Evolutionary conservation across 2,888 invertebrate genomes (phyloP).

Genomic region (Heliconius ethilla): DNA sequence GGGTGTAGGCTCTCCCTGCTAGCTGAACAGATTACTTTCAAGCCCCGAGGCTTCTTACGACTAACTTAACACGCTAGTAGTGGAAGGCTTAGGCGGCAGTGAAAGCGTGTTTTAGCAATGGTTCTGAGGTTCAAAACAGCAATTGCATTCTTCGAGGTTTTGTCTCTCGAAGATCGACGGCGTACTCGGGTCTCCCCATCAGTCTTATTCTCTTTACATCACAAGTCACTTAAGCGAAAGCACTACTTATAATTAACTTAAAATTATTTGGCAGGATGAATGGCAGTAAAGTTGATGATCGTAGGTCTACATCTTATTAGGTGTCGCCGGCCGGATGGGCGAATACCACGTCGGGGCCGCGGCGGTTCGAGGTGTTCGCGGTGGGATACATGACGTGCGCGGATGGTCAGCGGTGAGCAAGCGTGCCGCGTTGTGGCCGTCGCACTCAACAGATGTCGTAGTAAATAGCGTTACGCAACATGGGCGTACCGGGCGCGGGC

Average conservation of each 20-base stretch:
- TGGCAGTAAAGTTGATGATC: conserved; percentile 59
- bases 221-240: conserved; percentile 59
- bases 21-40: conserved; percentile 45
- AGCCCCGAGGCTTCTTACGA: conserved; percentile 50
- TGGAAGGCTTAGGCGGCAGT: conserved; percentile 66
- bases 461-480: conserved; percentile 72
- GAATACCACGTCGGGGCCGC: conserved; percentile 59
- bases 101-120: conserved; percentile 66
- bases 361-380: conserved; percentile 52
- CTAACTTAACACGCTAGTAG: conserved; percentile 58
- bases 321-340: conserved; percentile 60
- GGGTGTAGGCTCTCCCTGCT: conserved; percentile 51
- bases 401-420: conserved; percentile 71
- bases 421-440: conserved; percentile 67
- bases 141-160: conserved; percentile 50
- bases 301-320: conserved; percentile 58
- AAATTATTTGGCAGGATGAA: conserved; percentile 54
- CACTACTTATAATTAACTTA: conserved; percentile 57
- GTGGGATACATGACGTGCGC: conserved; percentile 65
- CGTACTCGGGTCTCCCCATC: conserved; percentile 47
- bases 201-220: conserved; percentile 55
- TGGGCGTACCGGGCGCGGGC: conserved; percentile 63
- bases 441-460: conserved; percentile 76
- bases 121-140: conserved; percentile 56
- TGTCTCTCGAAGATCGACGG: conserved; percentile 29